phyloP scores from a whole-genome alignment of 2,888 invertebrate genomes.

The Lasioglossum leucozonium region DNA sequence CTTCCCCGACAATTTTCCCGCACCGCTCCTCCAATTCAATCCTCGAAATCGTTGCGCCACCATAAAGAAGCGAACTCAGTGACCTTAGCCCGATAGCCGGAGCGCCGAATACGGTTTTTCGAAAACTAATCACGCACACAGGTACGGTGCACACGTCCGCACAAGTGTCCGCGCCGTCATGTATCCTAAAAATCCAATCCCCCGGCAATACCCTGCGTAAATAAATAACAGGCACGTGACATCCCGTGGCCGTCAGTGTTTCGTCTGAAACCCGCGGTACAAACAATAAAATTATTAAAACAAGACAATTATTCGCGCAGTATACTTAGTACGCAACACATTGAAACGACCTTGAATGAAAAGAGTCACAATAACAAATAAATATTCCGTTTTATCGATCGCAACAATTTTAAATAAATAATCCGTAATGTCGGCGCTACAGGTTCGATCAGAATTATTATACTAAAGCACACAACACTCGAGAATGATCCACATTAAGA shows the following conservation, averaged over 20 bases:
- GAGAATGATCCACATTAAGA: too few species aligned
- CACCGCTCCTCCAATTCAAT: neutral
- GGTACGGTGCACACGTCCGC: neutral
- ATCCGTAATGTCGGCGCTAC: too few species aligned
- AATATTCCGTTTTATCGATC: too few species aligned
- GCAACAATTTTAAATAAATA: too few species aligned
- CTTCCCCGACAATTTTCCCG: too few species aligned
- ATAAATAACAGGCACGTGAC: conserved; percentile 47
- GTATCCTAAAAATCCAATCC: conserved; percentile 23
- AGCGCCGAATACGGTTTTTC: neutral
- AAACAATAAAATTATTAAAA: too few species aligned
- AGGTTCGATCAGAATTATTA: too few species aligned
- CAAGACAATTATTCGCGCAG: too few species aligned
- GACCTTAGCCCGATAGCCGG: neutral
- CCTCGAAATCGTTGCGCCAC: neutral
- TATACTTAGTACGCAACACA: too few species aligned
- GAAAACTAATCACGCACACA: conserved; percentile 29
- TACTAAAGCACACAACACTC: too few species aligned
- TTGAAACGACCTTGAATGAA: too few species aligned
- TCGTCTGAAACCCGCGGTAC: conserved; percentile 24
- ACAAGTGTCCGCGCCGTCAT: neutral
- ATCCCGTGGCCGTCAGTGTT: neutral
- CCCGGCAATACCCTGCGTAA: conserved; percentile 31
- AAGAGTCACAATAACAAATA: too few species aligned
- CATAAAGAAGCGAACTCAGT: neutral